These are phyloP conservation scores for Syrmaticus mikado DNA, from an alignment of 2,113 vertebrate genomes.

Conservation along the genomic window DNA sequence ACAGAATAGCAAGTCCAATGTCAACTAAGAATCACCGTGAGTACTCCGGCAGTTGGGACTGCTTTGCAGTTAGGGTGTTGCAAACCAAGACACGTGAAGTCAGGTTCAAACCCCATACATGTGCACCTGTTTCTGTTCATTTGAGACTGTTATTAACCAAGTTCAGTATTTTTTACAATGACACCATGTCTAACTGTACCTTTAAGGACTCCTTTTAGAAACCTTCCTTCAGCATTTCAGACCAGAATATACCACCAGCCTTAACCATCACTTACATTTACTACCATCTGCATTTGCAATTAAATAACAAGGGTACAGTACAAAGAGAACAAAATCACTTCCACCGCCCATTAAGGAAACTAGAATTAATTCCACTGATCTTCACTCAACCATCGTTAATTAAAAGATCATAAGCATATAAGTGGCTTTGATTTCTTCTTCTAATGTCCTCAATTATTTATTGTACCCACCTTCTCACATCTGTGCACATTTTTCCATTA, in stretches of 20 bases:
- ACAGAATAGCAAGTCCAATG: rapidly evolving
- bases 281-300: slow-evolving; percentile 10
- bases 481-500: slow-evolving; percentile 22
- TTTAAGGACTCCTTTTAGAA: background rate
- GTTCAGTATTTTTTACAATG: background rate
- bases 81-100: background rate
- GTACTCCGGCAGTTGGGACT: background rate
- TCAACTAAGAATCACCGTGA: background rate
- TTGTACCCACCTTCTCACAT: slow-evolving; percentile 23
- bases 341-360: slow-evolving; percentile 26
- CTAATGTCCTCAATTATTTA: slow-evolving; percentile 48
- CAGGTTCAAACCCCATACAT: background rate
- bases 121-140: background rate
- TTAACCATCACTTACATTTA: background rate
- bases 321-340: slow-evolving; percentile 47
- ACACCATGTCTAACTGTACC: background rate
- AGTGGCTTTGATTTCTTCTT: slow-evolving; percentile 52
- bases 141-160: background rate
- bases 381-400: slow-evolving; percentile 33
- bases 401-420: slow-evolving; percentile 55
- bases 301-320: slow-evolving; percentile 3
- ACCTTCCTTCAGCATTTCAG: background rate
- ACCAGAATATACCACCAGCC: background rate
- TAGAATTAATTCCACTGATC: slow-evolving; percentile 48
- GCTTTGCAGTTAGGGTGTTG: background rate